Percentiles rank a stretch among this genome's conserved stretches.
Evolutionary conservation across 2,888 invertebrate species (phyloP).

Genomic region (Drosophila fungiperda): DNA sequence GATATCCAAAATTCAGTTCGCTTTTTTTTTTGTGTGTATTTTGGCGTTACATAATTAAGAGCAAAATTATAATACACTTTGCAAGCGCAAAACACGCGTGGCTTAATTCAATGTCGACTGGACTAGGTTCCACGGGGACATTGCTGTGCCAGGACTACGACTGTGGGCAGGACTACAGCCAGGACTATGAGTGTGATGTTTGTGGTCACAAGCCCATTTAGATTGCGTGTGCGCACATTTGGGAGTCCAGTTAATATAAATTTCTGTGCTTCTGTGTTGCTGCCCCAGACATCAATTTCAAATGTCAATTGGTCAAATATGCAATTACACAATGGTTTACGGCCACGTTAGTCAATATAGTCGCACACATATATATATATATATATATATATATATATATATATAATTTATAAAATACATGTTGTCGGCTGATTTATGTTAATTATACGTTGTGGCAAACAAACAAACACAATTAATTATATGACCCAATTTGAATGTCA

Average conservation of each 20-base stretch:
- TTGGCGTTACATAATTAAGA: neutral
- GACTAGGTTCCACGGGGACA: constrained; percentile 41
- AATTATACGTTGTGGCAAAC: constrained; percentile 40
- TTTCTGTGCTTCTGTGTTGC: constrained; percentile 14
- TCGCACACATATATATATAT: neutral
- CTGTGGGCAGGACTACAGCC: neutral
- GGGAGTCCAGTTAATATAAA: constrained; percentile 37
- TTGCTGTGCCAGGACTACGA: constrained; percentile 4
- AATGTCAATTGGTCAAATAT: constrained; percentile 70
- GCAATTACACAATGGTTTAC: constrained; percentile 68
- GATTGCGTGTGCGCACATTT: constrained; percentile 39
- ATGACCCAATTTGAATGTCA: constrained; percentile 20
- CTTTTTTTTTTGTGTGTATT: neutral
- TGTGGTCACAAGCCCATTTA: constrained; percentile 23
- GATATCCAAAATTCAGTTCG: neutral
- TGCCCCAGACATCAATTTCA: constrained; percentile 65
- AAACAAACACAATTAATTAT: constrained; percentile 47
- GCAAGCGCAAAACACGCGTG: neutral
- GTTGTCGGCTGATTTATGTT: constrained; percentile 66
- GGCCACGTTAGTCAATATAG: constrained; percentile 25
- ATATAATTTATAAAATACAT: constrained; percentile 38
- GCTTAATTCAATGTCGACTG: constrained; percentile 7
- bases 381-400: constrained; percentile 18
- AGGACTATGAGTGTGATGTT: neutral
- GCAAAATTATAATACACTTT: neutral